These are phyloP conservation scores for Chauna torquata DNA, from an alignment of 2,113 vertebrate genomes.

Conservation along the genomic window DNA sequence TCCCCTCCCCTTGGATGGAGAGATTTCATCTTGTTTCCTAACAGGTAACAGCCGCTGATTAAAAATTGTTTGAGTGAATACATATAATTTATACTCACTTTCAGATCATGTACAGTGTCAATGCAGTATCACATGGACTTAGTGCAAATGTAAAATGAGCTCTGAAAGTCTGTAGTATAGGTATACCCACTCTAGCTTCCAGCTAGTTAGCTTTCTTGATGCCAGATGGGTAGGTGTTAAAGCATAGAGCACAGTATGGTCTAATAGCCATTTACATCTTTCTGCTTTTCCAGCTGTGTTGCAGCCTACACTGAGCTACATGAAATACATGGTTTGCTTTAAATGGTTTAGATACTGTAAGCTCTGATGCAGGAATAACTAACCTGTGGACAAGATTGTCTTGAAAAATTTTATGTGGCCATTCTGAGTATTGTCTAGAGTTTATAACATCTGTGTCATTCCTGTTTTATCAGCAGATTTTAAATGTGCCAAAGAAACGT, in stretches of 20 bases:
- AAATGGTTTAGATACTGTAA: background rate
- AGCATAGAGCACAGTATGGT: background rate
- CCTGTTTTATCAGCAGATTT: background rate
- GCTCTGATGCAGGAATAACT: background rate
- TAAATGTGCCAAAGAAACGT: background rate
- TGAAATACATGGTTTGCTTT: background rate
- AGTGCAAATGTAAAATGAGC: background rate
- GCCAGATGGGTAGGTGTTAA: background rate
- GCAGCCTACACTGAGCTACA: background rate
- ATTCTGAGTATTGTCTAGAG: background rate
- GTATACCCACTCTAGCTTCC: background rate
- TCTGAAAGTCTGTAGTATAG: background rate
- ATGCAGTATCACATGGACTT: background rate
- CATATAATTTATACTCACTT: background rate
- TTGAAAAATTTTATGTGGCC: background rate
- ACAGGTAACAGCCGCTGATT: background rate
- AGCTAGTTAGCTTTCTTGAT: background rate
- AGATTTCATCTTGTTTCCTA: background rate
- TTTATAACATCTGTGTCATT: background rate
- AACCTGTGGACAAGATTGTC: background rate
- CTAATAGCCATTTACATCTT: background rate
- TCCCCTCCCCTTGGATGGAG: background rate
- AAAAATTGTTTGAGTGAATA: background rate
- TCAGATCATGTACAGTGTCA: background rate
- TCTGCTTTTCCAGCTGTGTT: background rate